These are phyloP conservation scores for Crotalus viridis DNA, from an alignment of 2,113 vertebrate species.

Conservation along the genomic window DNA sequence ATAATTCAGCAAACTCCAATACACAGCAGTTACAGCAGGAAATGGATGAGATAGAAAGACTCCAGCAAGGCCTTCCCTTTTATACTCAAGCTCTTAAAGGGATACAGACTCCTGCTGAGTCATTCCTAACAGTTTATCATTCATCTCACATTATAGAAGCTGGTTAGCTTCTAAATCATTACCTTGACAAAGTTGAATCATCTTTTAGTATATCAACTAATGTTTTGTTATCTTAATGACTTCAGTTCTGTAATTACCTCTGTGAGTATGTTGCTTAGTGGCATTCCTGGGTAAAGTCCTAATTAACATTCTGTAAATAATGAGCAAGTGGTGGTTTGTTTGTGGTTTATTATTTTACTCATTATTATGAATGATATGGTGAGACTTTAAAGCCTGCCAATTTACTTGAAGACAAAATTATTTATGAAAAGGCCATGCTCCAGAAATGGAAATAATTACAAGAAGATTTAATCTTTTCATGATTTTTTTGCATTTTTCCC, in stretches of 20 bases:
- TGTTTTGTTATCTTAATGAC: conserved; percentile 31
- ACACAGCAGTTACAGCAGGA: no score
- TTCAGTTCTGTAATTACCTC: conserved; percentile 43
- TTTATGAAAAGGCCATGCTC: conserved; percentile 71
- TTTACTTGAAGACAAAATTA: conserved; percentile 66
- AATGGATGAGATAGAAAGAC: no score
- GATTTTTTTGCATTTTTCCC: conserved; percentile 45
- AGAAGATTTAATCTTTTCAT: conserved; percentile 69
- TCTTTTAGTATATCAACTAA: conserved; percentile 14
- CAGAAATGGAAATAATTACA: conserved; percentile 72
- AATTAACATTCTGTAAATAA: conserved; percentile 68
- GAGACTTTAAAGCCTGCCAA: conserved; percentile 53
- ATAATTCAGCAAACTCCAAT: no score
- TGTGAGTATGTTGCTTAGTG: conserved; percentile 52
- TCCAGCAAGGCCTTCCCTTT: no score
- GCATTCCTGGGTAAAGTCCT: conserved; percentile 65
- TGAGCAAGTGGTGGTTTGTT: conserved; percentile 58
- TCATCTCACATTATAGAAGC: no score
- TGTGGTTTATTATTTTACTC: conserved; percentile 63
- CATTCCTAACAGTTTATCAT: no score
- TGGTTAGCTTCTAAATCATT: no score
- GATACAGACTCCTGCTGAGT: no score
- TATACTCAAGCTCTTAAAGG: no score
- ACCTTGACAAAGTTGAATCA: no score
- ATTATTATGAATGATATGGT: conserved; percentile 67